These are phyloP conservation scores for Hucho hucho DNA, from an alignment of 2,113 vertebrate species.

Conservation along the genomic window DNA sequence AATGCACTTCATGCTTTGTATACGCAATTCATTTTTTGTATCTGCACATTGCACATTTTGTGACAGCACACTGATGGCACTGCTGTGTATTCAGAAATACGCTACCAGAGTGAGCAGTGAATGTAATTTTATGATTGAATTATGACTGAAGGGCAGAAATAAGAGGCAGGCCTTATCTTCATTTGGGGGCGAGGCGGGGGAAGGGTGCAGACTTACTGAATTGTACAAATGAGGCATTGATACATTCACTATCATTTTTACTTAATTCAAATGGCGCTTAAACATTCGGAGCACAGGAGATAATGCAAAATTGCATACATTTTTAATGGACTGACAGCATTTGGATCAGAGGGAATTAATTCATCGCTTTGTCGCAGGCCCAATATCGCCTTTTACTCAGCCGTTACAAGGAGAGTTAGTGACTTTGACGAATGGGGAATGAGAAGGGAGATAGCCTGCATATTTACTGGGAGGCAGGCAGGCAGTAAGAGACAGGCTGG, in stretches of 20 bases:
- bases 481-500: neutral
- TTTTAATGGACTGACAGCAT: constrained; percentile 65
- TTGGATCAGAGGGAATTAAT: constrained; percentile 62
- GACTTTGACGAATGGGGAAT: constrained; percentile 51
- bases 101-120: neutral
- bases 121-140: constrained; percentile 50
- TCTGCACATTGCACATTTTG: neutral
- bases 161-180: constrained; percentile 56
- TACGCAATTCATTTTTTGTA: too few relatives aligned
- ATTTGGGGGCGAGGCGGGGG: constrained; percentile 13
- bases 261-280: constrained; percentile 19
- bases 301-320: constrained; percentile 61
- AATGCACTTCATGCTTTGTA: neutral
- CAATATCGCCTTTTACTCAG: constrained; percentile 59
- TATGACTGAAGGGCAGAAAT: constrained; percentile 59
- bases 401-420: constrained; percentile 42
- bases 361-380: constrained; percentile 54
- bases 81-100: neutral
- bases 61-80: neutral
- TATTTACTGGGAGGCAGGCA: constrained; percentile 25
- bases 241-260: constrained; percentile 54
- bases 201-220: constrained; percentile 33
- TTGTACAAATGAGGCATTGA: constrained; percentile 53
- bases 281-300: constrained; percentile 41
- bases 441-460: constrained; percentile 40